Evolutionary conservation across 1,140 invertebrate genomes (phyloP).

Genomic region (Popillia japonica): DNA sequence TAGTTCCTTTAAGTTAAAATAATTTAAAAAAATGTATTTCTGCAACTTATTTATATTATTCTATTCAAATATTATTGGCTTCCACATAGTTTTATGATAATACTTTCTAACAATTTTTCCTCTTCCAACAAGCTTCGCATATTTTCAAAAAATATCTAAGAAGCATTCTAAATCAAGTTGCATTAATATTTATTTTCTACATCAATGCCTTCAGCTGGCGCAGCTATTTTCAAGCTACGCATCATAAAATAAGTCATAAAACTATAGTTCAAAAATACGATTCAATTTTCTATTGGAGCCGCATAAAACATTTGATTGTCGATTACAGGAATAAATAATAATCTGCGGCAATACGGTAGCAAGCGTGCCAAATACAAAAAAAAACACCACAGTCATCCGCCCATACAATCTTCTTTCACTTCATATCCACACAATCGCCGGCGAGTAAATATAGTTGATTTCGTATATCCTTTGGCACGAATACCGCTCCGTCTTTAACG

Average conservation of each 20-base stretch:
- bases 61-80: too few species aligned
- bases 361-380: background rate
- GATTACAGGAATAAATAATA: background rate
- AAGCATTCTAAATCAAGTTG: too few species aligned
- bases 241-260: background rate
- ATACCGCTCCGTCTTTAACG: slow-evolving; percentile 7
- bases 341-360: background rate
- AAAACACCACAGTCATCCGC: background rate
- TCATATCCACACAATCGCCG: background rate
- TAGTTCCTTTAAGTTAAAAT: too few species aligned
- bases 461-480: background rate
- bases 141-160: too few species aligned
- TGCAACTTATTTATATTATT: too few species aligned
- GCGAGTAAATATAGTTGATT: background rate
- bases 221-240: background rate
- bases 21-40: too few species aligned
- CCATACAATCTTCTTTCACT: background rate
- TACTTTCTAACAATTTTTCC: too few species aligned
- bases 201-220: background rate
- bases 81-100: too few species aligned
- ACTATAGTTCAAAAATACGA: background rate
- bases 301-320: background rate
- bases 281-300: background rate
- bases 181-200: too few species aligned
- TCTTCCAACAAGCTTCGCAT: too few species aligned